Base-by-base conservation (phyloP, 2,888 invertebrate genomes). In the Drosophila trichaetosa region DNA sequence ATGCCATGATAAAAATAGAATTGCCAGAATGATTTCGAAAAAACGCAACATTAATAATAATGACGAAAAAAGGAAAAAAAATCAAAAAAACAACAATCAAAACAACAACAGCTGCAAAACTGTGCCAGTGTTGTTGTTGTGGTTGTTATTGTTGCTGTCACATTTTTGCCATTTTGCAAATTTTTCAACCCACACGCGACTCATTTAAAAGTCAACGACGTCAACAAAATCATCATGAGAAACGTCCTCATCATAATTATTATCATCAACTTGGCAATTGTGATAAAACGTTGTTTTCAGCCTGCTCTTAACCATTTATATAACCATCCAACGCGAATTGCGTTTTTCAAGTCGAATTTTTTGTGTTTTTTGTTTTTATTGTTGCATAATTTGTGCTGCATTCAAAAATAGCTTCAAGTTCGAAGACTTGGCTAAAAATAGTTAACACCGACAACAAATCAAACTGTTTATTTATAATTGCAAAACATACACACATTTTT, bases 1-100 rank as follows among this genome's bases (percentile, higher is more conserved):
- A 84, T 82, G 77, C 71, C 72, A 42, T 76, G 85, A 73, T 86
- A 84, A 82, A 89, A 89, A 85, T 87, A 87, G 89, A 81, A 82
- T 76, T 82, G 85, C 73, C 76, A 72, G 57, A 72, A 71, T 63
- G 73, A 69, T 70, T 71, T 75, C 53, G 27, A 69, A 54, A 24
- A 76, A 79, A 70, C 69, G 66, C 70, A 79, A 65, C 66, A 75
- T 60, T 62, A 66, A 67, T 57, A 75, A 63, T 65, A 74, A 68
- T 66, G 61, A 49, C 59, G 73, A 33, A 16, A 8, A 46, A 46
- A 16, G 16, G 4, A 16, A 13, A 21, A 21, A 46, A 27, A 3
- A 2, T n/a, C 2, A 27, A 40, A 10, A 11, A 5, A 5, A n/a
- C 1, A 5, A 6, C 11, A n/a, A 40, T 40, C 60, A 33, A 33